These are phyloP conservation scores for Andrena fulva DNA, from an alignment of 2,888 invertebrate genomes.

Conservation along the genomic window DNA sequence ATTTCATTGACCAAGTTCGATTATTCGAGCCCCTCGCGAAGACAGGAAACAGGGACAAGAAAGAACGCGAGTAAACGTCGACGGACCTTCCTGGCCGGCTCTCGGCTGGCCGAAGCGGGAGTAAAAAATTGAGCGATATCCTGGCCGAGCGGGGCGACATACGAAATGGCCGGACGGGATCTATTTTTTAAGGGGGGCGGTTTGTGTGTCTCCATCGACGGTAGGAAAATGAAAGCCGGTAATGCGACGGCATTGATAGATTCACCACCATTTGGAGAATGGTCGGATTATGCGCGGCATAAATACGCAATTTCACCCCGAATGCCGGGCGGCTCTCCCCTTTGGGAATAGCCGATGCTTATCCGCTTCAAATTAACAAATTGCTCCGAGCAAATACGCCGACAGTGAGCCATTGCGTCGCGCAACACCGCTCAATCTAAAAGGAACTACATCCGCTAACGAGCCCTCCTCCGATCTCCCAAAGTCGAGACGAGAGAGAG, in stretches of 20 bases:
- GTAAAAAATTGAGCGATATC: constrained; percentile 81
- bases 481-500: background rate
- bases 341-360: constrained; percentile 67
- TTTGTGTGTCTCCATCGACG: constrained; percentile 79
- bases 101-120: constrained; percentile 39
- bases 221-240: constrained; percentile 81
- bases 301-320: constrained; percentile 82
- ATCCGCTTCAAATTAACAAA: constrained; percentile 74
- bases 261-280: constrained; percentile 81
- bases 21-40: constrained; percentile 25
- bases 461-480: constrained; percentile 47
- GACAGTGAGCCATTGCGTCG: constrained; percentile 59
- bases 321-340: constrained; percentile 67
- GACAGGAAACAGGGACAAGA: constrained; percentile 52
- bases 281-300: constrained; percentile 83
- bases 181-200: constrained; percentile 76
- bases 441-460: constrained; percentile 55
- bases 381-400: constrained; percentile 66
- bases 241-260: constrained; percentile 83
- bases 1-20: constrained; percentile 18
- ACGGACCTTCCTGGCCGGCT: constrained; percentile 41
- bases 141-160: constrained; percentile 48
- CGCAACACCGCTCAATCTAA: constrained; percentile 53
- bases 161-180: constrained; percentile 71
- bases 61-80: constrained; percentile 55